A percentile compares a stretch with the other conserved stretches of the same genome.
phyloP scores from a whole-genome alignment of 2,113 vertebrate genomes.

The Otis tarda region DNA sequence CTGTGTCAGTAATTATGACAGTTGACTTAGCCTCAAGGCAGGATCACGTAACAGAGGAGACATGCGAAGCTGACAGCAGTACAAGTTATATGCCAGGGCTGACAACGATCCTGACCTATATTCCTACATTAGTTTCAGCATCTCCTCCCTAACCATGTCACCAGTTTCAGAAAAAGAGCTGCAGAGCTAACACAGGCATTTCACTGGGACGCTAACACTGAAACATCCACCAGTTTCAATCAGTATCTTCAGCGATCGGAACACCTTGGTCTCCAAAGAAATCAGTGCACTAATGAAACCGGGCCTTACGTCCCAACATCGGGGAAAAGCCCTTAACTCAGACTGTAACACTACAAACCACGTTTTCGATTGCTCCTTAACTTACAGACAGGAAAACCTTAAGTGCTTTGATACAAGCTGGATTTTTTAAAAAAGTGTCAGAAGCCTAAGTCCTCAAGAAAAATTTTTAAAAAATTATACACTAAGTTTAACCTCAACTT shows the following conservation, averaged over 20 bases:
- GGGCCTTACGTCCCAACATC: accelerated
- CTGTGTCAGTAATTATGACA: neutral
- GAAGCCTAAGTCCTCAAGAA: neutral
- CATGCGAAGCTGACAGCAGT: neutral
- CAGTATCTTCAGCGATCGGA: neutral
- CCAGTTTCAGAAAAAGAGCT: neutral
- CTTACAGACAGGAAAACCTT: neutral
- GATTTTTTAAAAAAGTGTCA: neutral
- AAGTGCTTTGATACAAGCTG: neutral
- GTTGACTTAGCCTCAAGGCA: neutral
- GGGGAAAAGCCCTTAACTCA: neutral
- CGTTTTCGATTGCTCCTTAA: neutral
- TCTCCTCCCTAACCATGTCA: neutral
- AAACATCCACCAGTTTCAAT: neutral
- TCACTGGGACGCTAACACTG: neutral
- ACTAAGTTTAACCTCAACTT: neutral
- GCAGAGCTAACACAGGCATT: neutral
- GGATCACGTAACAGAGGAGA: neutral
- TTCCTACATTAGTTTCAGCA: neutral
- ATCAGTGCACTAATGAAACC: neutral
- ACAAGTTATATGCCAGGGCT: neutral
- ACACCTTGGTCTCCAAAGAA: neutral
- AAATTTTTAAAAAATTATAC: neutral
- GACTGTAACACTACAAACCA: neutral
- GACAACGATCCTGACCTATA: neutral